phyloP scores from a whole-genome alignment of 2,888 invertebrate genomes.

The Parnassius orleans region DNA sequence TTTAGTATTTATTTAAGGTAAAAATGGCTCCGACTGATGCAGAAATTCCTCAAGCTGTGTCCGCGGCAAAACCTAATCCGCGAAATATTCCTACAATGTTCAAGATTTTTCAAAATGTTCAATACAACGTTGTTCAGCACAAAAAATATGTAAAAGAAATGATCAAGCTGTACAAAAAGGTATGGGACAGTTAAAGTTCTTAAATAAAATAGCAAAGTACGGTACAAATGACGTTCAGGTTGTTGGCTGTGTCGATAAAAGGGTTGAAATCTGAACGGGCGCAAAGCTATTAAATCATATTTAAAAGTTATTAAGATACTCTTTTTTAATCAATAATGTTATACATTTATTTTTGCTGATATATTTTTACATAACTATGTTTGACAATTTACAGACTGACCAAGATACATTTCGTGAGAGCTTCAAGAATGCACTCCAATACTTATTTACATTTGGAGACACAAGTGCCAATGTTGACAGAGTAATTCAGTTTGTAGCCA shows the following conservation, averaged over 20 bases:
- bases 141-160: conserved; percentile 83
- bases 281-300: too few relatives aligned
- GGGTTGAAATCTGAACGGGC: too few relatives aligned
- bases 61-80: conserved; percentile 59
- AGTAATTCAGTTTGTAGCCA: conserved; percentile 85
- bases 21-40: conserved; percentile 57
- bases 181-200: conserved; percentile 41
- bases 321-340: too few relatives aligned
- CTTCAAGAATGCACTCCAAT: conserved; percentile 83
- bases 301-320: too few relatives aligned
- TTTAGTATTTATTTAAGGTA: not conserved
- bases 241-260: too few relatives aligned
- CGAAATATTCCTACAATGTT: conserved; percentile 70
- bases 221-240: too few relatives aligned
- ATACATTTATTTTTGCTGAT: too few relatives aligned
- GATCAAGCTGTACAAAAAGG: conserved; percentile 82
- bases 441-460: conserved; percentile 84
- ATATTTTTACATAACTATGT: conserved; percentile 1
- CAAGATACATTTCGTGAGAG: conserved; percentile 82
- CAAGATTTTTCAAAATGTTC: conserved; percentile 83
- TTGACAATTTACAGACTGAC: conserved; percentile 49
- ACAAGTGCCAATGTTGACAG: conserved; percentile 85
- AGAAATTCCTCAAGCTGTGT: conserved; percentile 43
- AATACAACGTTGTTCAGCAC: conserved; percentile 84
- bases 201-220: too few relatives aligned